Percentiles rank a stretch among this genome's conserved stretches.
phyloP scores from a whole-genome alignment of 1,140 invertebrate genomes.

The Chironomus tepperi region DNA sequence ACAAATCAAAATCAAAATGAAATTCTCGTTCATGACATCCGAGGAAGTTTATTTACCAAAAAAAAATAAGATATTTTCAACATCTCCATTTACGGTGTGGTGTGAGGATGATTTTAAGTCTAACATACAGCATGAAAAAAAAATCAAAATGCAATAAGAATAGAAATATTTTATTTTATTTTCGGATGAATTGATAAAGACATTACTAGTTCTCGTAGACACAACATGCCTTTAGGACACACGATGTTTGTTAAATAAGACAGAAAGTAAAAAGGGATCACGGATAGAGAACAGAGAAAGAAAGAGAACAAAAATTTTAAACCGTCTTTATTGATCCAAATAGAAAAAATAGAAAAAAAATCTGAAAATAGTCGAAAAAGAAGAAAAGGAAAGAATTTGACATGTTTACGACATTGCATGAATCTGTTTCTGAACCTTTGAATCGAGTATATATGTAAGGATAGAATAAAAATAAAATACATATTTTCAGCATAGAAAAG shows the following conservation, averaged over 20 bases:
- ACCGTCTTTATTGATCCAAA: conserved; percentile 8
- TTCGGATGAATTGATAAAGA: neutral
- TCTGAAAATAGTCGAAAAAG: neutral
- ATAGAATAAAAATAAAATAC: neutral
- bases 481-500: conserved; percentile 14
- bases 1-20: no score
- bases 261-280: neutral
- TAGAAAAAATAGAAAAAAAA: neutral
- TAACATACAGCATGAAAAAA: neutral
- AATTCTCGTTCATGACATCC: no score
- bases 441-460: neutral
- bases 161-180: neutral
- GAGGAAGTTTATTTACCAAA: no score
- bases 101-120: no score
- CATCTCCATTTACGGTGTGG: no score
- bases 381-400: conserved; percentile 11
- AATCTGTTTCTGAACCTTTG: conserved; percentile 7
- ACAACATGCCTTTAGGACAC: neutral
- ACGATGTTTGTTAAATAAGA: neutral
- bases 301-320: neutral
- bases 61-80: no score
- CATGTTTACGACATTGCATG: conserved; percentile 12
- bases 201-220: neutral
- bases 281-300: neutral
- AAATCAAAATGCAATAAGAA: conserved; percentile 3